phyloP scores from a whole-genome alignment of 2,113 vertebrate genomes.

The Sminthopsis crassicaudata region DNA sequence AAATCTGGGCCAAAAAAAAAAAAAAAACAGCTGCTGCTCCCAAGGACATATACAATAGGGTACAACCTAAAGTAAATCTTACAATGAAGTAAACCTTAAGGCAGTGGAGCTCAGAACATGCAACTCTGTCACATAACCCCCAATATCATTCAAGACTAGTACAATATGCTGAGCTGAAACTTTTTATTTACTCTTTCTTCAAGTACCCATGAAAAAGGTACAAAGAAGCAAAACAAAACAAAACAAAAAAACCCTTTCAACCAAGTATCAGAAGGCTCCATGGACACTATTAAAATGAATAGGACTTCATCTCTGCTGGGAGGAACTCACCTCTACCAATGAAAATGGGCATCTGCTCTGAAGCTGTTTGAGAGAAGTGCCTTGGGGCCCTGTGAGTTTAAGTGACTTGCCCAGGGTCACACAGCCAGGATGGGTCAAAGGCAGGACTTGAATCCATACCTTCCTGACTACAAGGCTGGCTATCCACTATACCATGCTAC shows the following conservation, averaged over 20 bases:
- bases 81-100: background rate
- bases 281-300: background rate
- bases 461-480: background rate
- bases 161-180: slow-evolving; percentile 1
- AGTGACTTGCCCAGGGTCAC: background rate
- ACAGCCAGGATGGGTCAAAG: background rate
- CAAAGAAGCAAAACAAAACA: background rate
- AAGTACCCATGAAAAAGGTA: background rate
- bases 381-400: background rate
- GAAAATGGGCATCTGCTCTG: background rate
- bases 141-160: background rate
- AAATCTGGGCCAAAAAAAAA: slow-evolving; percentile 41
- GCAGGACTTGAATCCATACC: background rate
- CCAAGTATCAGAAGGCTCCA: slow-evolving; percentile 15
- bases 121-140: background rate
- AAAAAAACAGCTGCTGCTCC: slow-evolving; percentile 59
- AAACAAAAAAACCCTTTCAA: slow-evolving; percentile 4
- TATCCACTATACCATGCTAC: background rate
- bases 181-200: slow-evolving; percentile 10
- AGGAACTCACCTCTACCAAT: background rate
- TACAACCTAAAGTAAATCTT: slow-evolving; percentile 30
- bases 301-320: background rate
- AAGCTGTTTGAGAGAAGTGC: no score
- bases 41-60: slow-evolving; percentile 61
- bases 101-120: background rate